Percentiles rank a stretch among this genome's conserved stretches.
These are phyloP conservation scores for Hybognathus amarus DNA, from an alignment of 2,797 vertebrate species.

Conservation along the genomic window DNA sequence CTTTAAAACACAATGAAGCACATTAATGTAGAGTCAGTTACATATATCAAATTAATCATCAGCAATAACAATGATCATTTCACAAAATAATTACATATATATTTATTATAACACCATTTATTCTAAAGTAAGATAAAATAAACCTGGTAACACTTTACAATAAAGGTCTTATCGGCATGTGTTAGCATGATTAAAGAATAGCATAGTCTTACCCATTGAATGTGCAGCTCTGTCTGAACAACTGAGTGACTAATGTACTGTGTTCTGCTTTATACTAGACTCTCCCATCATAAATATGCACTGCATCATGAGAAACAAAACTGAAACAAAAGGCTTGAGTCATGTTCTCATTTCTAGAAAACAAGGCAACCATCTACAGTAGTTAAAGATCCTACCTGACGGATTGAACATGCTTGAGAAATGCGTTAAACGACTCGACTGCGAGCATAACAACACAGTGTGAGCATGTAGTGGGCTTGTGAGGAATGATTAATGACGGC, in stretches of 20 bases:
- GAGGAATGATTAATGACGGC: slow-evolving; percentile 2
- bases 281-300: slow-evolving; percentile 24
- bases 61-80: too few species aligned
- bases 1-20: too few species aligned
- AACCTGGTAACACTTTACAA: too few species aligned
- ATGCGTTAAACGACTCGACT: neutral
- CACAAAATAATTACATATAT: neutral
- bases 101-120: neutral
- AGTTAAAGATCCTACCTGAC: neutral
- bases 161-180: neutral
- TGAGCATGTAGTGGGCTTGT: neutral
- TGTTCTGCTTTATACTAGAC: slow-evolving; percentile 21
- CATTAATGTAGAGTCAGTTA: neutral
- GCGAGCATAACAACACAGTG: neutral
- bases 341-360: slow-evolving; percentile 40
- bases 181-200: neutral
- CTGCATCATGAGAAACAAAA: slow-evolving; percentile 41
- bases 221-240: neutral
- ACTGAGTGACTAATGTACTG: neutral
- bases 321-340: slow-evolving; percentile 21
- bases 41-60: too few species aligned
- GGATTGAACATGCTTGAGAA: neutral
- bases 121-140: neutral
- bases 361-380: neutral
- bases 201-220: slow-evolving; percentile 45